These are phyloP conservation scores for Catalaphyllia jardinei DNA, from an alignment of 64 coral and sea anemone genomes.

Conservation along the genomic window DNA sequence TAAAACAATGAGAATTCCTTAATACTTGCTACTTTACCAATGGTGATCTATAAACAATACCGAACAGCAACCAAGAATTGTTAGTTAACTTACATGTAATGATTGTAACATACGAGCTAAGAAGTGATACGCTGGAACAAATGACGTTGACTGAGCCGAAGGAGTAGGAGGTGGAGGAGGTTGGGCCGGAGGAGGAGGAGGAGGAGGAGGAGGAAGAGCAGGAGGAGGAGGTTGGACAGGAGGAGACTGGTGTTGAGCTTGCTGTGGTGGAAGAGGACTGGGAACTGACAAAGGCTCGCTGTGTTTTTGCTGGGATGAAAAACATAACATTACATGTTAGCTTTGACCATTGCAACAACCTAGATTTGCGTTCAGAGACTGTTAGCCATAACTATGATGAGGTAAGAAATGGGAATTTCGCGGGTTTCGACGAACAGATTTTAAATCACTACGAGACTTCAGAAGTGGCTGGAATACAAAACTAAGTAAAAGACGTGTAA, in stretches of 20 bases:
- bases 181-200: slow-evolving; percentile 21
- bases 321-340: background rate
- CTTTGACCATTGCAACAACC: background rate
- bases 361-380: too few species aligned
- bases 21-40: too few species aligned
- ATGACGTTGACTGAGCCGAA: slow-evolving; percentile 31
- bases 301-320: slow-evolving; percentile 57
- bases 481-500: too few species aligned
- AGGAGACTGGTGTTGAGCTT: slow-evolving; percentile 42
- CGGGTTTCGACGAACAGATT: too few species aligned
- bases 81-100: slow-evolving; percentile 61
- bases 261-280: slow-evolving; percentile 19
- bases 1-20: too few species aligned
- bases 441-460: too few species aligned
- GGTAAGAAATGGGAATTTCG: too few species aligned
- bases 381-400: too few species aligned
- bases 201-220: too few species aligned
- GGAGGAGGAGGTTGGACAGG: slow-evolving; percentile 8
- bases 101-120: slow-evolving; percentile 83
- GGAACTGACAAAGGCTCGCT: slow-evolving; percentile 47
- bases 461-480: too few species aligned
- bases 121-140: slow-evolving; percentile 79
- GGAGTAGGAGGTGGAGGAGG: slow-evolving; percentile 25
- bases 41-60: too few species aligned
- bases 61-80: too few species aligned